Percentiles rank a stretch among this genome's conserved stretches.
phyloP scores from a whole-genome alignment of 1,140 invertebrate species.

The Lethrus apterus region DNA sequence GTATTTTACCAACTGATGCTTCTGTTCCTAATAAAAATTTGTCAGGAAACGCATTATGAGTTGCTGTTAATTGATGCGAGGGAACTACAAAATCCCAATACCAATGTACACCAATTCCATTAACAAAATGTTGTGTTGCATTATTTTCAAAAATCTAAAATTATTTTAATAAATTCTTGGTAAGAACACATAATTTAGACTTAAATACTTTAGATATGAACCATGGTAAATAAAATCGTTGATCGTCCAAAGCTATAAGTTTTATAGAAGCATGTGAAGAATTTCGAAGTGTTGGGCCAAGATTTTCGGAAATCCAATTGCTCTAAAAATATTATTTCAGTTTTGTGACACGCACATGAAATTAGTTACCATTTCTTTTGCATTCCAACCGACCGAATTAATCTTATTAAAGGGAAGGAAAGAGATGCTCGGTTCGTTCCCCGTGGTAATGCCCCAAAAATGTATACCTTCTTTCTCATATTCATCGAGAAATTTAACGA shows the following conservation, averaged over 20 bases:
- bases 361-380: constrained; percentile 19
- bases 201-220: constrained; percentile 52
- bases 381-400: constrained; percentile 38
- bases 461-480: constrained; percentile 32
- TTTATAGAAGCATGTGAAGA: constrained; percentile 50
- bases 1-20: constrained; percentile 47
- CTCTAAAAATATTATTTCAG: constrained; percentile 34
- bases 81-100: constrained; percentile 51
- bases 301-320: constrained; percentile 57
- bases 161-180: constrained; percentile 13
- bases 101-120: constrained; percentile 77
- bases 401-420: constrained; percentile 45
- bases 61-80: constrained; percentile 48
- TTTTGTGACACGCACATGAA: neutral
- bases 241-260: constrained; percentile 66
- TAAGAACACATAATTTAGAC: too few species aligned
- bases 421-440: constrained; percentile 39
- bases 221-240: constrained; percentile 52
- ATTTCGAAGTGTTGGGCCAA: constrained; percentile 57
- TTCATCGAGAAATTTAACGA: constrained; percentile 37
- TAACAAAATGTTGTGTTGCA: constrained; percentile 54
- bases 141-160: constrained; percentile 48
- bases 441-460: constrained; percentile 39
- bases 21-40: constrained; percentile 73
- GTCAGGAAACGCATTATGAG: constrained; percentile 58